Evolutionary conservation across 1,140 invertebrate species (phyloP), one percentile per base, ranked within the genome.

Genomic region (Eubasilissa regina): DNA sequence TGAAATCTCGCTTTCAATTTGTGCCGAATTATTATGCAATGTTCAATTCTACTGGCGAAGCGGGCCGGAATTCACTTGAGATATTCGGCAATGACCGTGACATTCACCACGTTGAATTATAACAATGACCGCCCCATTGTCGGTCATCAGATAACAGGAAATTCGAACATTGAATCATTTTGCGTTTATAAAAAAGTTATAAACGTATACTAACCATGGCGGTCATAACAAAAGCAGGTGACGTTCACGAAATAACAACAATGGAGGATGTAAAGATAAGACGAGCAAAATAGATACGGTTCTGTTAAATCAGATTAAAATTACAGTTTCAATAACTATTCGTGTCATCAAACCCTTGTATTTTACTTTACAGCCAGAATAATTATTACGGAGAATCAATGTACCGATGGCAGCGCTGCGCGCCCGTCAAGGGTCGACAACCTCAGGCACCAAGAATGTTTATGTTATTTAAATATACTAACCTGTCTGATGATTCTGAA

Each of bases 401-500:
- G 17, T 10, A 8, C 19, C n/a, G 66, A 70, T 7, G 25, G 60
- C 43, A 35, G 56, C 35, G 76, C 51, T 78, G 70, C 11, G 48
- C 13, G 66, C 25, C 35, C 21, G 21, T 7, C 48, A 64, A 68
- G 73, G 68, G 76, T 79, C 74, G 81, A 77, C 72, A 82, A 79
- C 72, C 78, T 74, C 56, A 44, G n/a, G 53, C 58, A 11, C n/a
- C 11, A 74, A 56, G 58, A 77, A 72, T 72, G 73, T 72, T 55
- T 62, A 58, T 51, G 44, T 73, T 51, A 48, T 60, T 78, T 44
- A 13, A 70, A 53, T 62, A 21, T 74, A 85, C 90, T 91, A 87
- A 96, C 95, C 95, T 96, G 93, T 96, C 95, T 89, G 94, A 95
- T 86, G 94, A 95, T 89, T 96, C 95, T 84, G 94, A 95, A 87